Evolutionary conservation across 1,140 invertebrate species (phyloP), one percentile per base, ranked within the genome.

Genomic region (Druon quercuslanigerum): DNA sequence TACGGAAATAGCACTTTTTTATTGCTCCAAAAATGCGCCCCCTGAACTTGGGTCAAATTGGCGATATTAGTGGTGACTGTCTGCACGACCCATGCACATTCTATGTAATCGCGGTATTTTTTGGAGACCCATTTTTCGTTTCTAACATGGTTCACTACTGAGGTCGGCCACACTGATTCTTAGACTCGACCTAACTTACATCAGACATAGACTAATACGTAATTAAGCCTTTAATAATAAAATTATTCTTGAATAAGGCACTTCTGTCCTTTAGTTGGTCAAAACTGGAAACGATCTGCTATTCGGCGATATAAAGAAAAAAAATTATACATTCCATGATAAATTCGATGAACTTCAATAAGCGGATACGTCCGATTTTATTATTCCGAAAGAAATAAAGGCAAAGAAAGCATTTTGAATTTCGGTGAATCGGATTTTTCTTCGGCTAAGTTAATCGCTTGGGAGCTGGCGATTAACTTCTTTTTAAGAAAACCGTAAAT

Each of bases 281-380:
- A 46, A 66, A 40, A 66, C 25, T 6, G 14, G 33, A 40, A 60
- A 66, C 5, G 20, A 33, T 60, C 14, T 66, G 33, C 25, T 9
- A 66, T 40, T 14, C n/a, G 25, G n/a, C 33, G 25, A 66, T 66
- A 73, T 71, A 50, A 19, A 51, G 79, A 82, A 92, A 92, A n/a
- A 91, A 92, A 93, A 93, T 93, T 93, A 93, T 93, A 94, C 93
- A 93, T 94, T 94, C 93, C 93, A 94, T 92, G 92, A 92, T 93
- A 93, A 88, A 92, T 93, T 87, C 82, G 82, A 73, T 81, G 40
- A 70, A 25, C 60, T 71, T 40, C 33, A 40, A 40, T 12, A 66
- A 16, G 20, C 71, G 72, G 25, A 17, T 46, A n/a, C 16, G 13
- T 66, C 40, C 25, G 16, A 40, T 66, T 66, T 40, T 14, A 66